A percentile compares a stretch with the other conserved stretches of the same genome.
phyloP scores from a whole-genome alignment of 2,888 invertebrate species.

The Orthonevra nobilis region DNA sequence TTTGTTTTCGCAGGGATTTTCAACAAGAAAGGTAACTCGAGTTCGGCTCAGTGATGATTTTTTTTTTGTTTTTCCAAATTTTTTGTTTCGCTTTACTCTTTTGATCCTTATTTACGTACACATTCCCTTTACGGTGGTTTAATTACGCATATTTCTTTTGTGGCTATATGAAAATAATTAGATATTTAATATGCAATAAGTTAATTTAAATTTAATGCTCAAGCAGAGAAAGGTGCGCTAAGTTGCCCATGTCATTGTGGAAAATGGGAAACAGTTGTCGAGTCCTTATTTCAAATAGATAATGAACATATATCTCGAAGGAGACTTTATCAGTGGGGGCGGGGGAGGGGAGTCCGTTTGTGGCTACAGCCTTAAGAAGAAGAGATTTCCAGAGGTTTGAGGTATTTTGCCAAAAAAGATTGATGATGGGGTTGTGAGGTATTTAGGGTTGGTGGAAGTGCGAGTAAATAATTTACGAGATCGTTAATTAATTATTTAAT shows the following conservation, averaged over 20 bases:
- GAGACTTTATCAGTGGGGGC: constrained; percentile 7
- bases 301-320: constrained; percentile 34
- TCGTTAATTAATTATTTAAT: constrained; percentile 67
- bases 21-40: too few relatives aligned
- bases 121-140: constrained; percentile 10
- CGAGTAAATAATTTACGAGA: constrained; percentile 62
- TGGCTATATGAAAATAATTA: constrained; percentile 48
- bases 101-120: constrained; percentile 31
- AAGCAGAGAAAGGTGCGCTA: constrained; percentile 25
- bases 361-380: too few relatives aligned
- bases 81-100: constrained; percentile 9
- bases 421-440: constrained; percentile 43
- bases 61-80: too few relatives aligned
- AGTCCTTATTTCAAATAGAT: constrained; percentile 49
- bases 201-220: constrained; percentile 35
- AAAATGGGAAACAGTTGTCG: not conserved
- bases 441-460: constrained; percentile 35
- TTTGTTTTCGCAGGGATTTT: constrained; percentile 17
- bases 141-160: too few relatives aligned
- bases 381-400: constrained; percentile 53
- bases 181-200: constrained; percentile 59
- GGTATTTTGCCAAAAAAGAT: constrained; percentile 59
- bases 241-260: constrained; percentile 24
- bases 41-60: constrained; percentile 2
- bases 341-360: not conserved